phyloP scores from a whole-genome alignment of 2,797 vertebrate species.

The Epinephelus malabaricus region DNA sequence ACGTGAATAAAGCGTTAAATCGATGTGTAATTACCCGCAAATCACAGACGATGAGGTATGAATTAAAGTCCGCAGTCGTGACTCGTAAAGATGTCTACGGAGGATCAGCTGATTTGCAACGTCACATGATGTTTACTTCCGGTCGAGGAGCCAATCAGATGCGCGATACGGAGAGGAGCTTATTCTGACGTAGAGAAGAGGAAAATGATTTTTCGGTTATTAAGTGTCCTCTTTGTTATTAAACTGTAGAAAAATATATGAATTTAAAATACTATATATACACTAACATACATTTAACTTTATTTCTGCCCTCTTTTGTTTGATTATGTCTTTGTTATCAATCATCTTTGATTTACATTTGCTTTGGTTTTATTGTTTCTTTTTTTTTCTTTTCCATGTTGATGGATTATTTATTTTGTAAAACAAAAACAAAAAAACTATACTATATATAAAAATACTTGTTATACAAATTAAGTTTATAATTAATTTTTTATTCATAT shows the following conservation, averaged over 20 bases:
- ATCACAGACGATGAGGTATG: slow-evolving; percentile 49
- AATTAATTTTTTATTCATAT: too few species aligned
- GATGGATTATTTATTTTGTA: too few species aligned
- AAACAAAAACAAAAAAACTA: too few species aligned
- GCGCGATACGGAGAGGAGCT: neutral
- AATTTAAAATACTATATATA: neutral
- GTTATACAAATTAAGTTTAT: too few species aligned
- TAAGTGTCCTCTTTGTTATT: neutral
- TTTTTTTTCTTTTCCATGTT: too few species aligned
- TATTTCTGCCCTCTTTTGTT: too few species aligned
- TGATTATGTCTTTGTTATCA: too few species aligned
- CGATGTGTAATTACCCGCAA: slow-evolving; percentile 56
- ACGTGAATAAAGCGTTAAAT: accelerated
- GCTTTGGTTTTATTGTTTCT: too few species aligned
- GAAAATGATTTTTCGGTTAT: neutral
- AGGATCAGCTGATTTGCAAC: slow-evolving; percentile 83
- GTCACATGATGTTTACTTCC: slow-evolving; percentile 86
- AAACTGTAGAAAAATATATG: neutral
- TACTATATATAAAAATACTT: too few species aligned
- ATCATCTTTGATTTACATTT: too few species aligned
- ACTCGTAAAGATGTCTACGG: slow-evolving; percentile 78
- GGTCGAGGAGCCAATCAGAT: slow-evolving; percentile 59
- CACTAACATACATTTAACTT: too few species aligned
- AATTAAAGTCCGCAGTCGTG: slow-evolving; percentile 79
- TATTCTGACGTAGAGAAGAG: neutral